Conservation (phyloP, 2,888 invertebrate genomes). For the Aelia acuminata region DNA sequence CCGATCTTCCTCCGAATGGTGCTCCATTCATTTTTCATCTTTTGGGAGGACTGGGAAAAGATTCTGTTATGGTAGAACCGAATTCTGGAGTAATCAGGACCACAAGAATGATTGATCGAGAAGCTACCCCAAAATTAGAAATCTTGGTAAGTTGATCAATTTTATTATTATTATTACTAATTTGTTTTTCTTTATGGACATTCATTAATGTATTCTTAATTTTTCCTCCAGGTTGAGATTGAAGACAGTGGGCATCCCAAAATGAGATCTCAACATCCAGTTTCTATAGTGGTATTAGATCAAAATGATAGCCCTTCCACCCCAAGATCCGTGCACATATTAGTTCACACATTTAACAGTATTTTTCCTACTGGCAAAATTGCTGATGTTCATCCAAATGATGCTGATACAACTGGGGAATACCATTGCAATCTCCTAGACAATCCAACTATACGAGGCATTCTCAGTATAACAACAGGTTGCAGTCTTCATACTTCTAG, state of each 20-base stretch:
- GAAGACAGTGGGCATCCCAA: conserved; percentile 89
- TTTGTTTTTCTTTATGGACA: not conserved
- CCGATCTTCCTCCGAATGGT: conserved; percentile 90
- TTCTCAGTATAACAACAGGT: conserved; percentile 80
- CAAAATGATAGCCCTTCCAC: conserved; percentile 93
- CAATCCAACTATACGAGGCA: conserved; percentile 74
- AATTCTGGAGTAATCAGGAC: conserved; percentile 86
- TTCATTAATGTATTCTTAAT: not conserved
- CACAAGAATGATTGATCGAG: conserved; percentile 85
- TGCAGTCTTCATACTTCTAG: conserved; percentile 86
- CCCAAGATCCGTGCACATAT: conserved; percentile 84
- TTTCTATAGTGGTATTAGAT: conserved; percentile 84
- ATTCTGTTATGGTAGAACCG: conserved; percentile 82
- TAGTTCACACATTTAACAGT: conserved; percentile 84
- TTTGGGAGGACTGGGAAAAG: conserved; percentile 83
- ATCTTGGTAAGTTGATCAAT: conserved; percentile 72
- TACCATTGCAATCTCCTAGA: conserved; percentile 87
- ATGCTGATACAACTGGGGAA: conserved; percentile 90
- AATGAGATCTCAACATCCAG: conserved; percentile 84
- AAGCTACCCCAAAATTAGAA: conserved; percentile 81
- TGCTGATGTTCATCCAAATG: conserved; percentile 92
- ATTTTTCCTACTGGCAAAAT: conserved; percentile 85
- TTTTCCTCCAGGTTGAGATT: conserved; percentile 76
- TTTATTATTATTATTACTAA: not conserved
- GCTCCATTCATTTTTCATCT: conserved; percentile 89